Percentiles rank a stretch among this genome's conserved stretches.
Evolutionary conservation across 2,888 invertebrate genomes (phyloP).

Genomic region (Drosophila austrosaltans): DNA sequence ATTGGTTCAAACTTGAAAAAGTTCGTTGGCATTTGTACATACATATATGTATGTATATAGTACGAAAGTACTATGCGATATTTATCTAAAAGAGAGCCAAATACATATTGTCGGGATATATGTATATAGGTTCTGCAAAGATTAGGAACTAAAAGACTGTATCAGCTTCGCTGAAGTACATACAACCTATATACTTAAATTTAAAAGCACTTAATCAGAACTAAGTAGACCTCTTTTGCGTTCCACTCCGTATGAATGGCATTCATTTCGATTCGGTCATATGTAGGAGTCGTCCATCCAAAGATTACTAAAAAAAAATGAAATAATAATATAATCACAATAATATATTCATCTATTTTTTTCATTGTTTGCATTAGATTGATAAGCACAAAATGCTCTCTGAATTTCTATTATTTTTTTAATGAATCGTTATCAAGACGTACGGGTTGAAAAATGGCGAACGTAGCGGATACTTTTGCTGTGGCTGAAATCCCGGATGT

Average conservation of each 20-base stretch:
- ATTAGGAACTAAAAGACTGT: neutral
- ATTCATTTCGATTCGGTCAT: conserved; percentile 6
- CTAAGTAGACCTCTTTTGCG: neutral
- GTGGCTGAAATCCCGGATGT: neutral
- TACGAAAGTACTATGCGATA: neutral
- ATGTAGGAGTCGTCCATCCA: conserved; percentile 6
- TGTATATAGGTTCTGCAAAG: neutral
- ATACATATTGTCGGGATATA: neutral
- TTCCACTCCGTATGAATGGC: neutral
- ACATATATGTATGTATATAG: neutral
- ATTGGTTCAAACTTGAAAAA: neutral
- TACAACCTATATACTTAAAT: neutral
- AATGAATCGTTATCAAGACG: conserved; percentile 9
- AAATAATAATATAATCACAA: neutral
- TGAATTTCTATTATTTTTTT: no score
- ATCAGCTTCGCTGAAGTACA: conserved; percentile 7
- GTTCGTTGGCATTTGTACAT: neutral
- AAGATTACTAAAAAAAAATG: conserved; percentile 21
- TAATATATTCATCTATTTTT: neutral
- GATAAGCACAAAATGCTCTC: neutral
- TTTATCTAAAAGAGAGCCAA: neutral
- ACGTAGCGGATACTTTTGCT: conserved; percentile 25
- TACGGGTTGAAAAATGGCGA: conserved; percentile 35
- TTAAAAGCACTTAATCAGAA: neutral
- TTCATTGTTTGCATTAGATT: neutral